Percentiles rank a stretch among this genome's conserved stretches.
These are phyloP conservation scores for Macroramphosus scolopax DNA, from an alignment of 2,797 vertebrate genomes.

Conservation along the genomic window DNA sequence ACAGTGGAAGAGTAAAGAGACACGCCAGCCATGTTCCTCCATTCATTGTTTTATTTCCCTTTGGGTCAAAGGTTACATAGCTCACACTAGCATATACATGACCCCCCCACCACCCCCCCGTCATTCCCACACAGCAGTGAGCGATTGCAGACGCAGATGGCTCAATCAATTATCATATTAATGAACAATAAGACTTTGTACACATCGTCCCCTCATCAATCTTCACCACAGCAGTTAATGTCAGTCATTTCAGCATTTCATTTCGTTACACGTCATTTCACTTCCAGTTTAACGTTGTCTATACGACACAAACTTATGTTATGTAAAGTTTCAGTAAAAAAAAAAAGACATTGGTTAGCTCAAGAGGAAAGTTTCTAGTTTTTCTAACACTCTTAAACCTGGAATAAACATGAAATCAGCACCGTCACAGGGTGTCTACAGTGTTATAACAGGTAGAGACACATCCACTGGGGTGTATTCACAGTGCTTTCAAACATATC, in stretches of 20 bases:
- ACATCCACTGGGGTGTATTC: constrained; percentile 57
- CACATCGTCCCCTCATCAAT: constrained; percentile 31
- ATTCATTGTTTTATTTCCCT: constrained; percentile 70
- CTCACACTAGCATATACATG: constrained; percentile 51
- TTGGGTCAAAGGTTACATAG: constrained; percentile 66
- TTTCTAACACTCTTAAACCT: constrained; percentile 54
- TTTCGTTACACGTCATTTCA: no score
- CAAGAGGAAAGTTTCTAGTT: constrained; percentile 60
- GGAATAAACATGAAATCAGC: constrained; percentile 58
- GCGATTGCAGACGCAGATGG: constrained; percentile 32
- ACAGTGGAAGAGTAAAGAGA: constrained; percentile 49
- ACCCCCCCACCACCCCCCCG: neutral
- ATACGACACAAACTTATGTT: constrained; percentile 48
- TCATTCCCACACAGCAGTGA: neutral
- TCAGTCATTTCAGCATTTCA: no score
- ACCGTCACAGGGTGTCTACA: constrained; percentile 53
- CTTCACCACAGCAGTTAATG: constrained; percentile 29
- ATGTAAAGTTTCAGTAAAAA: constrained; percentile 32
- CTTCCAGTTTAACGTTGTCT: constrained; percentile 52
- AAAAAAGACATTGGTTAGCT: constrained; percentile 64
- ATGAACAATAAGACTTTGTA: constrained; percentile 48
- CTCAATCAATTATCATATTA: constrained; percentile 37
- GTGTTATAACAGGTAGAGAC: constrained; percentile 60
- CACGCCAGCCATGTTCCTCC: constrained; percentile 44
- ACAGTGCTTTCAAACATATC: constrained; percentile 39